phyloP scores from a whole-genome alignment of 2,888 invertebrate genomes.

The Panorpa germanica region DNA sequence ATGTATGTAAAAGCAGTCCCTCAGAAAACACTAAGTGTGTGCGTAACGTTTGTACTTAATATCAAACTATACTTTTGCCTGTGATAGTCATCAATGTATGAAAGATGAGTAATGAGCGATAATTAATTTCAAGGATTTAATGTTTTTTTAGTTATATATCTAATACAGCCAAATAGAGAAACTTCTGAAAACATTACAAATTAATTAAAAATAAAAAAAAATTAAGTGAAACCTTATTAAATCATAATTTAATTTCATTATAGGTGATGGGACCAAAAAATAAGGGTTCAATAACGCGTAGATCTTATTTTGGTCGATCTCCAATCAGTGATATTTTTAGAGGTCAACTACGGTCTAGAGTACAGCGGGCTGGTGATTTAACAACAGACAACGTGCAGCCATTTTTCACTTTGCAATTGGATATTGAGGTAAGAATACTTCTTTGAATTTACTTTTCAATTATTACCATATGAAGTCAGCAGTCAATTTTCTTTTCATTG shows the following conservation, averaged over 20 bases:
- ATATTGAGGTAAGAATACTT: slow-evolving; percentile 56
- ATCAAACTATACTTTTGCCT: too few relatives aligned
- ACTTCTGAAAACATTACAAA: slow-evolving; percentile 2
- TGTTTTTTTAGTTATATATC: neutral
- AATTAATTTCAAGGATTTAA: too few relatives aligned
- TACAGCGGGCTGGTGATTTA: slow-evolving; percentile 43
- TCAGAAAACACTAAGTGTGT: too few relatives aligned
- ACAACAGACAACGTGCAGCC: slow-evolving; percentile 87
- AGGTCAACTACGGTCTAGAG: slow-evolving; percentile 70
- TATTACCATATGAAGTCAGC: slow-evolving; percentile 9
- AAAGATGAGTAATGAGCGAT: too few relatives aligned
- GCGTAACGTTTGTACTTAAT: too few relatives aligned
- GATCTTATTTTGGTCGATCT: slow-evolving; percentile 63
- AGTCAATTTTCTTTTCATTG: slow-evolving; percentile 6
- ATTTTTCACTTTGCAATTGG: slow-evolving; percentile 86
- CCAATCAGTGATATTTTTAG: slow-evolving; percentile 88
- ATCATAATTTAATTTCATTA: slow-evolving; percentile 21
- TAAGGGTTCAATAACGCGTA: slow-evolving; percentile 73
- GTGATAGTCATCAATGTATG: too few relatives aligned
- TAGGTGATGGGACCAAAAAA: slow-evolving; percentile 73
- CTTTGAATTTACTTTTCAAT: neutral
- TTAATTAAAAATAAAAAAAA: slow-evolving; percentile 1
- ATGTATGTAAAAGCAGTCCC: too few relatives aligned
- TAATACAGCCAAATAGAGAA: slow-evolving; percentile 2
- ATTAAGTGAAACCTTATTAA: neutral